Evolutionary conservation across 2,113 vertebrate genomes (phyloP).

Genomic region (Arenaria interpres): DNA sequence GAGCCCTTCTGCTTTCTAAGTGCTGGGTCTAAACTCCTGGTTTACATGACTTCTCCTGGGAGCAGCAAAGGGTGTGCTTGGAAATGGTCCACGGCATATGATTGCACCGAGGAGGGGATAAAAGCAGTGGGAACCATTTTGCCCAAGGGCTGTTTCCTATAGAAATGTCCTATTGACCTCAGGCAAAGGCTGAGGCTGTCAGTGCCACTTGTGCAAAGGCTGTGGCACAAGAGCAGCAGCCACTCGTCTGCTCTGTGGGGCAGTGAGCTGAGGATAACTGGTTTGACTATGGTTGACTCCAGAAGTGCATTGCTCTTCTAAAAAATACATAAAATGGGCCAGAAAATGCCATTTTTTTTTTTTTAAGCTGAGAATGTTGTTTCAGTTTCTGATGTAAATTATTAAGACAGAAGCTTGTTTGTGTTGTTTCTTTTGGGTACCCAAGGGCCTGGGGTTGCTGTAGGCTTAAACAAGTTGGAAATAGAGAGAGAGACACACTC

Average conservation of each 20-base stretch:
- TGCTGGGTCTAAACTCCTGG: background rate
- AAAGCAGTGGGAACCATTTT: background rate
- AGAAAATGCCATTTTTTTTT: background rate
- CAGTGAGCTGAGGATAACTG: background rate
- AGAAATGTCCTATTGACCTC: background rate
- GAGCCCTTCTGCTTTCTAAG: background rate
- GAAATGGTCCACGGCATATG: background rate
- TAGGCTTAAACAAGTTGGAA: background rate
- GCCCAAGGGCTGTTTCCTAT: background rate
- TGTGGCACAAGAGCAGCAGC: background rate
- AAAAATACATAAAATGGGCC: background rate
- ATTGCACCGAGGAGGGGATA: background rate
- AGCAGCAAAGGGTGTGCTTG: background rate
- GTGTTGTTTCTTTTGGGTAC: background rate
- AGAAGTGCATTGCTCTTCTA: background rate
- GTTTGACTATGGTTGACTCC: background rate
- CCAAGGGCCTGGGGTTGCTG: background rate
- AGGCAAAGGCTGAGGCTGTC: background rate
- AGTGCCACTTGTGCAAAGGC: background rate
- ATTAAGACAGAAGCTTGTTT: background rate
- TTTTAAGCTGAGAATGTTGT: background rate
- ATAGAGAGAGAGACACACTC: background rate
- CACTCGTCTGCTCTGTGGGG: accelerated
- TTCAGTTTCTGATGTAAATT: slow-evolving; percentile 19
- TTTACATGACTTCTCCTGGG: background rate